Evolutionary conservation across 1,140 invertebrate species (phyloP), one percentile per base, ranked within the genome.

Genomic region (Leptopilina clavipes): DNA sequence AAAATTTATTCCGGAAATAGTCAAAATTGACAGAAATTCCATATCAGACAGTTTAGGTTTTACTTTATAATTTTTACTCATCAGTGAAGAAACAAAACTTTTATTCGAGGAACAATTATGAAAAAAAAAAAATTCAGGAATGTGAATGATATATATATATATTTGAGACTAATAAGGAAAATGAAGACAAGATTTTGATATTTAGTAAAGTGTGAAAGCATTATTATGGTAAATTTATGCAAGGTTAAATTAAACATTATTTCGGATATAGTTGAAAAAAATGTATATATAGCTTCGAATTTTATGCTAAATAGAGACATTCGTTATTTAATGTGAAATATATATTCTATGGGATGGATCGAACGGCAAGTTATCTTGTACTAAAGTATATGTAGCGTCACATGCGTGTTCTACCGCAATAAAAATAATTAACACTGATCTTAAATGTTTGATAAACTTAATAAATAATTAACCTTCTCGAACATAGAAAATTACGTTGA

Each of bases 241-340:
- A n/a, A n/a, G n/a, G n/a, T n/a, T n/a, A n/a, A n/a, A n/a, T n/a
- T n/a, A n/a, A n/a, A n/a, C n/a, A n/a, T n/a, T n/a, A 10, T 25
- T 25, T 25, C 19, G 56, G 19, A 25, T 59, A 31, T 31, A 31
- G 56, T 59, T 59, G 19, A 56, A 59, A 59, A 59, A 31, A 31
- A 31, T 3, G 25, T n/a, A 52, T 52, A 45, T n/a, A 14, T 52
- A 52, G 48, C 18, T 59, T 59, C 56, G 56, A 59, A 59, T 59
- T 59, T 59, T 59, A 59, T 59, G 56, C 45, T 59, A 59, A 59
- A 59, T 59, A 59, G 22, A 31, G 56, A 59, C 56, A 59, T 59
- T 59, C 56, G 12, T 59, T 59, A 12, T 59, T 11, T 25, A 59
- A 22, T 59, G 22, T 59, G 56, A 59, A 59, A 59, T 59, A 59